Base-by-base conservation (phyloP, 2,113 vertebrate species). In the Gambusia holbrooki region DNA sequence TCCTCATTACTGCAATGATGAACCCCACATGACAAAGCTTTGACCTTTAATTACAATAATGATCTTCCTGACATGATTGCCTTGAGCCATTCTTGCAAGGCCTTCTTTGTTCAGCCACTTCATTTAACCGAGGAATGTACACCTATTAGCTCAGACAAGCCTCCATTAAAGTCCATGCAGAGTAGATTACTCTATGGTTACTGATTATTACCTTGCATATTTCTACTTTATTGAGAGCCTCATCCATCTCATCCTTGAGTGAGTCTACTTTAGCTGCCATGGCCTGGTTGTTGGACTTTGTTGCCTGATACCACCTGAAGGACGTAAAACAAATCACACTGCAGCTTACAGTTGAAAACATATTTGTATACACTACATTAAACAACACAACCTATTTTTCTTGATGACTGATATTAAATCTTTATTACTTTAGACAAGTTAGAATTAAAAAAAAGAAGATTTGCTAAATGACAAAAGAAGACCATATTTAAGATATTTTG, bases 201-300 rank as follows among this genome's bases (percentile, higher is more conserved):
- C 5, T 5, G 12, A 68, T 48, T 27, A 62, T 54, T 91, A 95
- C 94, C 93, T 95, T 95, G 89, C 94, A 95, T 72, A 93, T 94
- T 82, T 99, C 98, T 51, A 99, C 97, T 96, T 98, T 99, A 84
- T 97, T 99, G 65, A 95, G 96, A 74, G 98, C 98, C 90, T 99
- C 98, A 32, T 98, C 98, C 97, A 98, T 96, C 91, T 99, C 98
- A 58, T 99, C 98, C 83, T 98, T 98, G 8, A 98, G 94, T 1
- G 95, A 96, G 71, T 99, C 98, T n/a, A 93, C 93, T 89, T 99
- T 99, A 4, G 96, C 95, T 17, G 96, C 94, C 89, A 97, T 95
- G 8, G 97, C 94, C 85, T 96, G 97, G 92, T 97, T 96, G 86
- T 93, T 96, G 67, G 97, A 96, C 88, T 97, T 99, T 77, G 94